Evolutionary conservation across 2,888 invertebrate genomes (phyloP).

Genomic region (Ormyrus rosae): DNA sequence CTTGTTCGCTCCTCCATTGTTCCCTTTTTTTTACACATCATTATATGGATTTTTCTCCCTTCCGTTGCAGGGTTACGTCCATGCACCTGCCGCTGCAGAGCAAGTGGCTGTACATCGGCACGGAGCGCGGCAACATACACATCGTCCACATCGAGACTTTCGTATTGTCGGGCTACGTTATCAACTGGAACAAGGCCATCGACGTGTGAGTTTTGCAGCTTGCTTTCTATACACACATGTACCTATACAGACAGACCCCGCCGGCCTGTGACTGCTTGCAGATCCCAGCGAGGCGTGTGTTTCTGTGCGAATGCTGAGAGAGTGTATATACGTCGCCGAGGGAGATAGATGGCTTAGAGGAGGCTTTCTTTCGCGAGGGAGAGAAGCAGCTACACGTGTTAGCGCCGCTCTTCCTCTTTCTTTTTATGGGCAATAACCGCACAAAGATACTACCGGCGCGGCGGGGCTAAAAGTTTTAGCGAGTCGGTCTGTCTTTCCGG

Average conservation of each 20-base stretch:
- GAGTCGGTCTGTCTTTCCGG: neutral
- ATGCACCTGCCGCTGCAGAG: conserved; percentile 97
- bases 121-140: conserved; percentile 98
- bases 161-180: conserved; percentile 96
- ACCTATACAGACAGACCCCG: neutral
- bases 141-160: conserved; percentile 98
- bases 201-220: conserved; percentile 89
- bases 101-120: conserved; percentile 99
- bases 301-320: neutral
- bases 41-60: neutral
- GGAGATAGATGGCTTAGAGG: conserved; percentile 3
- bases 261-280: too few species aligned
- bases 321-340: neutral
- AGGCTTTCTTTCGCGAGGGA: conserved; percentile 28
- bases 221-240: neutral
- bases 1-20: neutral
- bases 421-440: conserved; percentile 47
- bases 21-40: neutral
- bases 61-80: conserved; percentile 89
- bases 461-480: conserved; percentile 18
- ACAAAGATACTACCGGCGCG: conserved; percentile 33
- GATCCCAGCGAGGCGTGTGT: too few species aligned
- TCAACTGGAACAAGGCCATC: conserved; percentile 99
- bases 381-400: too few species aligned
- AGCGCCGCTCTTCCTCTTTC: conserved; percentile 7